phyloP scores from a whole-genome alignment of 2,113 vertebrate genomes.

The Polyodon spathula region DNA sequence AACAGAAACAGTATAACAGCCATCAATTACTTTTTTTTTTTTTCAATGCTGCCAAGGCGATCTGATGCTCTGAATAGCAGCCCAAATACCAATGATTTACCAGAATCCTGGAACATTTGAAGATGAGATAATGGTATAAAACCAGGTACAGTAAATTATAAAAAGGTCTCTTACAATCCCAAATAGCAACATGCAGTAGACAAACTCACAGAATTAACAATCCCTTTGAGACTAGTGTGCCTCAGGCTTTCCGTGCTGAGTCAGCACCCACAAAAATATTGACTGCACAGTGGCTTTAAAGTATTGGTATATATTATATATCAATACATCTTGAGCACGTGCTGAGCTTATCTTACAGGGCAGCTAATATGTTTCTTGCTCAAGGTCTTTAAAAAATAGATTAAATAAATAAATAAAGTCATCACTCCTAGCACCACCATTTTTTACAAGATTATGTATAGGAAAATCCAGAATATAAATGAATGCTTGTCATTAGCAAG shows the following conservation, averaged over 20 bases:
- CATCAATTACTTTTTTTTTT: too few relatives aligned
- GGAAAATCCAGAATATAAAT: too few relatives aligned
- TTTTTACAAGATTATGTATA: too few relatives aligned
- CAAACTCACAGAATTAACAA: constrained; percentile 45
- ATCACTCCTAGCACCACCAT: too few relatives aligned
- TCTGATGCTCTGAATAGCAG: too few relatives aligned
- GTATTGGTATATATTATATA: constrained; percentile 17
- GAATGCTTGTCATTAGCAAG: too few relatives aligned
- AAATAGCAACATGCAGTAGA: constrained; percentile 33
- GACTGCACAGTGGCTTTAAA: constrained; percentile 37
- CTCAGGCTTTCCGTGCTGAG: constrained; percentile 41
- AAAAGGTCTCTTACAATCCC: constrained; percentile 24
- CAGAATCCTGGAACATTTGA: constrained; percentile 28
- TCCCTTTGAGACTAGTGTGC: constrained; percentile 40
- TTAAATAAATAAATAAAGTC: background rate
- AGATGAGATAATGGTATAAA: constrained; percentile 19
- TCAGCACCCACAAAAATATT: constrained; percentile 41
- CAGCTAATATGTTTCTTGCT: background rate
- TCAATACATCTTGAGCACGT: background rate
- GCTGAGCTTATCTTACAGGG: background rate
- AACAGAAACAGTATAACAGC: too few relatives aligned
- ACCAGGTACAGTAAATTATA: constrained; percentile 29
- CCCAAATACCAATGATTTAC: constrained; percentile 19
- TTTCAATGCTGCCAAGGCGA: background rate
- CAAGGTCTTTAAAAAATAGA: background rate